These are phyloP conservation scores for Myotis daubentonii DNA, from an alignment of 2,797 vertebrate species.

Conservation along the genomic window DNA sequence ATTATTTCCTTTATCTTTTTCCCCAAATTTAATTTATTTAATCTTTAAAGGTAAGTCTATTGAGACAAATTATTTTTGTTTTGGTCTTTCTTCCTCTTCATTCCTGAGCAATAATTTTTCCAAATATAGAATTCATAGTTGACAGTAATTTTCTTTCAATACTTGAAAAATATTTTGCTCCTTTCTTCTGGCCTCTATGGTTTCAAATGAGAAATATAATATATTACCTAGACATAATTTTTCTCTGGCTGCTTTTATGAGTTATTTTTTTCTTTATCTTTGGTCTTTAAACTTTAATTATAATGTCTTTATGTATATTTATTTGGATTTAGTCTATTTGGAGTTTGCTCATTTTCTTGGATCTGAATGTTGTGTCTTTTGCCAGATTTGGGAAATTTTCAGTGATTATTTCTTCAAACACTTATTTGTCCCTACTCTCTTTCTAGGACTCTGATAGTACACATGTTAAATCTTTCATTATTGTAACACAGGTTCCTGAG, in stretches of 20 bases:
- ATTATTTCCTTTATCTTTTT: background rate
- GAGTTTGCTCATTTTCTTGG: background rate
- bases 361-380: background rate
- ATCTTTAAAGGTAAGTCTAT: background rate
- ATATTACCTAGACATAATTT: background rate
- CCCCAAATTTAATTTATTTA: background rate
- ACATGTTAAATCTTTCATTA: background rate
- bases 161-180: background rate
- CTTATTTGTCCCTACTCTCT: background rate
- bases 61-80: background rate
- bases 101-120: background rate
- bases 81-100: background rate
- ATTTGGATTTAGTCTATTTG: background rate
- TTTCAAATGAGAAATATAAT: background rate
- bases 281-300: background rate
- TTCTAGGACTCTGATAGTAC: background rate
- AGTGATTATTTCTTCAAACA: conserved; percentile 20
- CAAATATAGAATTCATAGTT: background rate
- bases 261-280: background rate
- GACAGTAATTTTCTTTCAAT: background rate
- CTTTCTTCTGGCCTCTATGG: background rate
- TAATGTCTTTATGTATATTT: background rate
- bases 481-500: background rate
- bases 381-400: background rate
- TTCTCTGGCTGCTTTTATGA: background rate